These are phyloP conservation scores for Lagorchestes hirsutus DNA, from an alignment of 2,797 vertebrate species.

Conservation along the genomic window DNA sequence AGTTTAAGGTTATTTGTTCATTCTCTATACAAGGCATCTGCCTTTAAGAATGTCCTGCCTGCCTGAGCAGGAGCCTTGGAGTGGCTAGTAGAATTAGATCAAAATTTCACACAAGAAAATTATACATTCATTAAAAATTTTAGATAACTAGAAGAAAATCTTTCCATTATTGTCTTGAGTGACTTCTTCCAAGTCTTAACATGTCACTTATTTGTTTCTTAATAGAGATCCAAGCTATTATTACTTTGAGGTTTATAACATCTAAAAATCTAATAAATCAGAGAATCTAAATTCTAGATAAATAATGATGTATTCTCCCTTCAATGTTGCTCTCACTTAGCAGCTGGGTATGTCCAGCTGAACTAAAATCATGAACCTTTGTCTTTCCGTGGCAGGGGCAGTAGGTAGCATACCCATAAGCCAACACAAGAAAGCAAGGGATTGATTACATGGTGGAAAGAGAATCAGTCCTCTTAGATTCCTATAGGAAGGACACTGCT, in stretches of 20 bases:
- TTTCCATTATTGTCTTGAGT: constrained; percentile 7
- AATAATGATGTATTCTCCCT: not conserved
- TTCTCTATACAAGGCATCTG: not conserved
- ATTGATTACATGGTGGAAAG: not conserved
- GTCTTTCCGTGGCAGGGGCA: not conserved
- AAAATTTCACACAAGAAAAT: not conserved
- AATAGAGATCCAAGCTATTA: constrained; percentile 33
- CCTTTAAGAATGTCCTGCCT: not conserved
- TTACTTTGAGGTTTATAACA: constrained; percentile 22
- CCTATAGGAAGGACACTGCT: not conserved
- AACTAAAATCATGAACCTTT: not conserved
- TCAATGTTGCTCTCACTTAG: not conserved
- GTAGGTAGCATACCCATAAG: not conserved
- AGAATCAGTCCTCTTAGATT: not conserved
- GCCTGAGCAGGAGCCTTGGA: not conserved
- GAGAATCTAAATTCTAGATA: not conserved
- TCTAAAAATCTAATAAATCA: constrained; percentile 37
- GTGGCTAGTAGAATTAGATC: not conserved
- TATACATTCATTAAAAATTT: constrained; percentile 17
- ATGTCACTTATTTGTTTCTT: constrained; percentile 54
- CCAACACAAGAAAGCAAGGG: not conserved
- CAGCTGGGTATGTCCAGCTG: not conserved
- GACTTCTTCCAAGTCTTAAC: constrained; percentile 6
- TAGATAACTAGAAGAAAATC: constrained; percentile 45
- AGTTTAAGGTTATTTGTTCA: not conserved